Evolutionary conservation across 2,888 invertebrate species (phyloP).

Genomic region (Antheraea yamamai): DNA sequence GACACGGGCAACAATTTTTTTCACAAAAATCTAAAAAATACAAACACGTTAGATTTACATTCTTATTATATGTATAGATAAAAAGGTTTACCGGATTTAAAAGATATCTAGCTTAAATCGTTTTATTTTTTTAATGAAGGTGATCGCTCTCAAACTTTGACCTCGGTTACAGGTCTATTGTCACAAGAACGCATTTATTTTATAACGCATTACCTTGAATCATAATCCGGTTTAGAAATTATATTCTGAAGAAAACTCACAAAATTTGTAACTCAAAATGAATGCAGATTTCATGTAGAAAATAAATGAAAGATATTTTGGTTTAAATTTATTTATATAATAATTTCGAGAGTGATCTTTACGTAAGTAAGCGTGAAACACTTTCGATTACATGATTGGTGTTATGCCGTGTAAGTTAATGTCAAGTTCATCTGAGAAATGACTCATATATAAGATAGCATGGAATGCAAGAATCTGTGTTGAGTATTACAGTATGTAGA

Average conservation of each 20-base stretch:
- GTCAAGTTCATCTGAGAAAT: slow-evolving; percentile 40
- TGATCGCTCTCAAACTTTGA: neutral
- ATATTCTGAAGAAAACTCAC: neutral
- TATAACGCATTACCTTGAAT: neutral
- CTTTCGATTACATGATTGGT: slow-evolving; percentile 31
- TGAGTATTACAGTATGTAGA: slow-evolving; percentile 38
- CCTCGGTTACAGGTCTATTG: neutral
- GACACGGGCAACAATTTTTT: no score
- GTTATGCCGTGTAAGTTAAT: slow-evolving; percentile 33
- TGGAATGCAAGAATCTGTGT: slow-evolving; percentile 51
- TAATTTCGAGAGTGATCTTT: neutral
- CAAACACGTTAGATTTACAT: no score
- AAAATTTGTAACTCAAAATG: neutral
- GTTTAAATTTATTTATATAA: neutral
- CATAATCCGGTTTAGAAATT: neutral
- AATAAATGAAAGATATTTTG: neutral
- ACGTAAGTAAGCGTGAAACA: neutral
- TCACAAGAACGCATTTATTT: slow-evolving; percentile 2
- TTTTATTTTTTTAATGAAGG: neutral
- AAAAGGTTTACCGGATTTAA: neutral
- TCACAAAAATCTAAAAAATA: no score
- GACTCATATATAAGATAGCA: slow-evolving; percentile 35
- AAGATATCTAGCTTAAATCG: neutral
- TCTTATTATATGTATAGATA: no score
- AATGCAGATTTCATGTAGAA: neutral